These are phyloP conservation scores for Amblyjoppa fuscipennis DNA, from an alignment of 2,888 invertebrate species.

Conservation along the genomic window DNA sequence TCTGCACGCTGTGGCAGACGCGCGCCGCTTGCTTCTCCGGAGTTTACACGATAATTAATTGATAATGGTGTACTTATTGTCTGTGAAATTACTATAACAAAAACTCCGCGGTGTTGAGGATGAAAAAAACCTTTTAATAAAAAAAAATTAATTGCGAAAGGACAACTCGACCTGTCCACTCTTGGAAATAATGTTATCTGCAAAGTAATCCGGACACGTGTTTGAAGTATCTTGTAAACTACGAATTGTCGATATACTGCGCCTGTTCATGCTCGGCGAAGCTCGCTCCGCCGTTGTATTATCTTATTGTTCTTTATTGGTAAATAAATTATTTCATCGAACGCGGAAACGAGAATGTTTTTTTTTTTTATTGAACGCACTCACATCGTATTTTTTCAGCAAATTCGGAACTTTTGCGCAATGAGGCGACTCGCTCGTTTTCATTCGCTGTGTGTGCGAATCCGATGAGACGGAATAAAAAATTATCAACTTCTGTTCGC, in stretches of 20 bases:
- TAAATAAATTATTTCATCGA: constrained; percentile 81
- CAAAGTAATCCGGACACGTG: constrained; percentile 25
- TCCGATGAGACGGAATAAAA: not conserved
- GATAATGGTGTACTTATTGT: not conserved
- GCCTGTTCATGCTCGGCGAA: constrained; percentile 41
- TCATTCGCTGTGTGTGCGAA: not conserved
- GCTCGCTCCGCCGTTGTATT: constrained; percentile 70
- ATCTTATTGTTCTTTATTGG: constrained; percentile 76
- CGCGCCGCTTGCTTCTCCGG: constrained; percentile 29
- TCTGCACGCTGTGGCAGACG: constrained; percentile 45
- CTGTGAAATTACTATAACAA: constrained; percentile 32
- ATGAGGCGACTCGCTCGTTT: not conserved
- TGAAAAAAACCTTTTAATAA: not conserved
- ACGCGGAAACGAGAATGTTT: constrained; percentile 44
- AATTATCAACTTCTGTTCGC: not conserved
- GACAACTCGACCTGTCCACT: constrained; percentile 47
- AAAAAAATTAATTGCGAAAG: not conserved
- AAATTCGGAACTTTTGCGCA: not conserved
- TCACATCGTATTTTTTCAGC: not conserved
- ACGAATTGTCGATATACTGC: constrained; percentile 48
- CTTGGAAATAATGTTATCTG: constrained; percentile 45
- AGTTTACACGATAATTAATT: constrained; percentile 11
- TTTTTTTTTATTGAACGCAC: constrained; percentile 11
- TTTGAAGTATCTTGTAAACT: constrained; percentile 31
- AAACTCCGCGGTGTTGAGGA: constrained; percentile 39